Percentiles rank a stretch among this genome's conserved stretches.
Conservation (phyloP, 2,888 invertebrate species). For the Drosophila dives region DNA sequence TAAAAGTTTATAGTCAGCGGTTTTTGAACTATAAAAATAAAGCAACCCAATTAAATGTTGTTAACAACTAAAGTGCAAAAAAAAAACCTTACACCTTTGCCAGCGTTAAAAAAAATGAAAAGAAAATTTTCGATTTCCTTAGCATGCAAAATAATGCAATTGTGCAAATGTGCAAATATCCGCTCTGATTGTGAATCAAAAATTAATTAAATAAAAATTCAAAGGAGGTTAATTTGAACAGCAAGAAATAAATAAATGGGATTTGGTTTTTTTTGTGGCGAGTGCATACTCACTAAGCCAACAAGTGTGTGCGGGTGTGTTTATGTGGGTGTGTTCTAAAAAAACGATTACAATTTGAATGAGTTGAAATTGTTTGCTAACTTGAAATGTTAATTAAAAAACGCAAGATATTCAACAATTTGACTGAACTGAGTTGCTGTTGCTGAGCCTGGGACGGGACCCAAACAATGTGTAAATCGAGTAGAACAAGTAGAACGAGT, state of each 20-base stretch:
- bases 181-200: not conserved
- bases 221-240: conserved; percentile 22
- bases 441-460: conserved; percentile 43
- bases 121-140: not conserved
- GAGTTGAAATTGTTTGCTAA: conserved; percentile 42
- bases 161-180: not conserved
- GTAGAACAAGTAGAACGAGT: conserved; percentile 42
- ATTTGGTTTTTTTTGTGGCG: conserved; percentile 50
- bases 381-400: conserved; percentile 46
- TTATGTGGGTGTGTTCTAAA: conserved; percentile 39
- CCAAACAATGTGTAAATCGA: conserved; percentile 61
- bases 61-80: not conserved
- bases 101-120: not conserved
- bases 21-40: not conserved
- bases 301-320: conserved; percentile 38
- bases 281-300: conserved; percentile 72
- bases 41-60: not conserved
- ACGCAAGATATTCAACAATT: conserved; percentile 50
- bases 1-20: not conserved
- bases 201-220: not conserved
- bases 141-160: not conserved
- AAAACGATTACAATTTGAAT: conserved; percentile 45
- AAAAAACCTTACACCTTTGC: not conserved
- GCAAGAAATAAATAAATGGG: conserved; percentile 30
- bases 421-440: conserved; percentile 50